Evolutionary conservation across 2,797 vertebrate genomes (phyloP).

Genomic region (Typhlichthys eigenmanni): DNA sequence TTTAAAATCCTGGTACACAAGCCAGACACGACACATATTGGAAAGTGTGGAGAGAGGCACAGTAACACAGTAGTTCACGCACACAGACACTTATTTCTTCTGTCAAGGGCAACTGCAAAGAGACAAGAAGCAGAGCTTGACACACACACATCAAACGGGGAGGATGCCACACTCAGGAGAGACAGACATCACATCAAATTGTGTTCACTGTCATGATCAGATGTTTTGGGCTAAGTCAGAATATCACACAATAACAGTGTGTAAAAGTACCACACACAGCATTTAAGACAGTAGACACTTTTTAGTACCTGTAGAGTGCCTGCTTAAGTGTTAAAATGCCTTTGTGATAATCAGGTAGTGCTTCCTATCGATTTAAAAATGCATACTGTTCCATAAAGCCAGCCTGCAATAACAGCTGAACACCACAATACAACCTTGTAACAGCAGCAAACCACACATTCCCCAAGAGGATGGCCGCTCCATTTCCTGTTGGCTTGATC

Average conservation of each 20-base stretch:
- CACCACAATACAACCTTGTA: conserved; percentile 28
- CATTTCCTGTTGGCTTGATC: conserved; percentile 15
- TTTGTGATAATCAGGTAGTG: background rate
- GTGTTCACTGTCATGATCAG: background rate
- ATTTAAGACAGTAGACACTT: background rate
- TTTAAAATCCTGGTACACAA: conserved; percentile 31
- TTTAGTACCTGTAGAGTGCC: background rate
- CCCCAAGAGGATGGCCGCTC: conserved; percentile 37
- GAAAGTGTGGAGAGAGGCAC: conserved; percentile 45
- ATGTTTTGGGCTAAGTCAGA: background rate
- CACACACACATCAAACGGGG: background rate
- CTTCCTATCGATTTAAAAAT: conserved; percentile 7
- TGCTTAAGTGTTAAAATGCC: background rate
- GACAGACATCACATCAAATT: conserved; percentile 12
- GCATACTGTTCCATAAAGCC: background rate
- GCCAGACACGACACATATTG: conserved; percentile 48
- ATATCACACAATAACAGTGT: background rate
- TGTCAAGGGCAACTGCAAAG: conserved; percentile 14
- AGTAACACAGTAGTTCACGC: conserved; percentile 33
- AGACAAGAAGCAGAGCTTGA: conserved; percentile 16
- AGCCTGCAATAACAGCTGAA: conserved; percentile 14
- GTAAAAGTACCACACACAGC: background rate
- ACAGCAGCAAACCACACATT: conserved; percentile 30
- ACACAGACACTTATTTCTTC: conserved; percentile 12
- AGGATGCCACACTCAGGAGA: background rate